Base-by-base conservation (phyloP, 2,888 invertebrate genomes). In the Catocala sponsa region DNA sequence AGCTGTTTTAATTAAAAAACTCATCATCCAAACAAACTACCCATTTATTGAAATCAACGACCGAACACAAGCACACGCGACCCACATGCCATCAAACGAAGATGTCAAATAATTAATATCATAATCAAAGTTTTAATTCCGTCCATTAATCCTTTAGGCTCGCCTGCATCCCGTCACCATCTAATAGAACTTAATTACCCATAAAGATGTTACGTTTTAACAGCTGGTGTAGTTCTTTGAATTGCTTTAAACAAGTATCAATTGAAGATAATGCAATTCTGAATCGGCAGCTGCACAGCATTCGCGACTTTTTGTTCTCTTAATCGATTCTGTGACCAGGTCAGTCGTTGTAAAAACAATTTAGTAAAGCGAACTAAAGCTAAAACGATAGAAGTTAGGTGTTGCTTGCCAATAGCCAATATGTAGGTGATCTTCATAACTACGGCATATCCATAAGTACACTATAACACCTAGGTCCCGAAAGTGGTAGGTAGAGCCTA, bases 131-230 rank as follows among this genome's bases (percentile, higher is more conserved):
- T 78, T 78, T 74, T 63, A 80, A 84, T 81, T 77, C 61, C 59
- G 58, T 68, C 71, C 77, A 83, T 79, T 83, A 80, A 80, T 81
- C 82, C 82, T 85, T 89, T 85, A 64, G 83, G 79, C 81, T 67
- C 86, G 88, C 88, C 86, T 78, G 84, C 88, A 90, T 89, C 85
- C 84, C 83, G 83, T 71, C 72, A 70, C 71, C 67, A 74, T 54
- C 67, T 77, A 78, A 86, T 86, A 77, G 80, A 79, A 73, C 60
- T 77, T 80, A 81, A 86, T 88, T 81, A 59, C 61, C 70, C 62
- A 68, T 62, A 48, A 65, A 67, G 70, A 64, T 57, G 50, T 69
- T 57, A 54, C 1, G 55, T 58, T 61, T 55, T 52, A 60, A 59
- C 41, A 25, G 25, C 52, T 60, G 57, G 6, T 50, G 38, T n/a